phyloP scores from a whole-genome alignment of 2,888 invertebrate species.

The Epirrhoe alternata region DNA sequence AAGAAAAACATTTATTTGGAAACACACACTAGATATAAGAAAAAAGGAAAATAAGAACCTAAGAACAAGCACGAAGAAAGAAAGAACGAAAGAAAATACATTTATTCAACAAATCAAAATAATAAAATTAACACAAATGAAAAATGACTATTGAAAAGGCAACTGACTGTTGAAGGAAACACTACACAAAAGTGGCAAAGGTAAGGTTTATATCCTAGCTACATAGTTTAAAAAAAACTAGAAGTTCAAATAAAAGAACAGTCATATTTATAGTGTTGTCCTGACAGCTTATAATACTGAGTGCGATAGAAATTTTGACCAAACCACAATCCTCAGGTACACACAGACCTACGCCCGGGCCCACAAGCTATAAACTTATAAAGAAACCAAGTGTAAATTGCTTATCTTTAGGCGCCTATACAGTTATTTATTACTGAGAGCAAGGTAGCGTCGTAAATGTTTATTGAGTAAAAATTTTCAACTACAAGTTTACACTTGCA shows the following conservation, averaged over 20 bases:
- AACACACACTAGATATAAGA: too few relatives aligned
- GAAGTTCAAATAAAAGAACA: not conserved
- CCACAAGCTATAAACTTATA: constrained; percentile 27
- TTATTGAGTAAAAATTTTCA: constrained; percentile 54
- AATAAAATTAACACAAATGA: too few relatives aligned
- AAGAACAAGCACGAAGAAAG: too few relatives aligned
- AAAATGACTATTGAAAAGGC: too few relatives aligned
- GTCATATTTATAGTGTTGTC: not conserved
- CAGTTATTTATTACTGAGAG: constrained; percentile 61
- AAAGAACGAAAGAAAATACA: too few relatives aligned
- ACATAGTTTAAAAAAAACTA: not conserved
- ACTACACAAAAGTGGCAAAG: too few relatives aligned
- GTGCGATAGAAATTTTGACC: not conserved
- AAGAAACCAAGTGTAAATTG: constrained; percentile 46
- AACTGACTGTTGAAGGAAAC: too few relatives aligned
- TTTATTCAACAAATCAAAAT: too few relatives aligned
- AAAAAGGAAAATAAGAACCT: too few relatives aligned
- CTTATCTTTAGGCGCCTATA: constrained; percentile 43
- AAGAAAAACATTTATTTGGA: too few relatives aligned
- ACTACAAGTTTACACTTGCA: constrained; percentile 54
- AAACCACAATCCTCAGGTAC: constrained; percentile 14
- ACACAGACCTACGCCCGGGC: constrained; percentile 11
- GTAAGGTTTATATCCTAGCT: not conserved
- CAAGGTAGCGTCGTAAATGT: constrained; percentile 58
- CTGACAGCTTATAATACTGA: not conserved